Evolutionary conservation across 2,888 invertebrate genomes (phyloP).

Genomic region (Diploptera punctata): DNA sequence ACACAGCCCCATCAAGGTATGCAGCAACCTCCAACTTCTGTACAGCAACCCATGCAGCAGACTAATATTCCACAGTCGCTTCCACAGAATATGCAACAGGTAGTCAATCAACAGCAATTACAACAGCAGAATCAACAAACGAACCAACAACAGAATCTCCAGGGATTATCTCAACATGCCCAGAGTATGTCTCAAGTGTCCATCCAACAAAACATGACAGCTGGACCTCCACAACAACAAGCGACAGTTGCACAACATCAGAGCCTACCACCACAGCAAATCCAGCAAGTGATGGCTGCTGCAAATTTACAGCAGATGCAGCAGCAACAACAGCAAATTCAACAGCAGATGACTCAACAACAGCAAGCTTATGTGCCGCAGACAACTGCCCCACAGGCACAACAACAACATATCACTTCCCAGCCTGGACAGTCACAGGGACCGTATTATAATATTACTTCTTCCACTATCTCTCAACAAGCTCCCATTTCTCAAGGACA

Average conservation of each 20-base stretch:
- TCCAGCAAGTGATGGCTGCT: conserved; percentile 49
- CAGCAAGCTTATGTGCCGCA: background rate
- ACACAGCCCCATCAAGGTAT: conserved; percentile 13
- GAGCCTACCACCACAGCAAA: conserved; percentile 50
- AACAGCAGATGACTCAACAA: background rate
- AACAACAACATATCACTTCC: conserved; percentile 24
- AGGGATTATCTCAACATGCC: conserved; percentile 31
- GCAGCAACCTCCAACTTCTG: conserved; percentile 11
- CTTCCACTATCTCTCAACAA: background rate
- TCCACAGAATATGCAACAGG: conserved; percentile 40
- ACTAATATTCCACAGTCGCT: background rate
- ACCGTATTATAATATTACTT: conserved; percentile 17
- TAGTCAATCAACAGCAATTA: conserved; percentile 44
- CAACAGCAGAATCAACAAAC: conserved; percentile 33
- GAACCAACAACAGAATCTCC: background rate
- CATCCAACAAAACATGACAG: conserved; percentile 35
- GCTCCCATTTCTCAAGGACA: conserved; percentile 10
- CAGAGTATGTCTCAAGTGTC: conserved; percentile 46
- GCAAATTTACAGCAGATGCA: conserved; percentile 55
- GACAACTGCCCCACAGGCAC: background rate
- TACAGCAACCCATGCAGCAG: conserved; percentile 37
- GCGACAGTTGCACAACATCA: conserved; percentile 48
- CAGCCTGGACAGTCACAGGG: conserved; percentile 16
- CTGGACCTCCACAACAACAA: conserved; percentile 28
- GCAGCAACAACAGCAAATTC: conserved; percentile 54